Evolutionary conservation across 2,797 vertebrate species (phyloP).

Genomic region (Intellagama lesueurii): DNA sequence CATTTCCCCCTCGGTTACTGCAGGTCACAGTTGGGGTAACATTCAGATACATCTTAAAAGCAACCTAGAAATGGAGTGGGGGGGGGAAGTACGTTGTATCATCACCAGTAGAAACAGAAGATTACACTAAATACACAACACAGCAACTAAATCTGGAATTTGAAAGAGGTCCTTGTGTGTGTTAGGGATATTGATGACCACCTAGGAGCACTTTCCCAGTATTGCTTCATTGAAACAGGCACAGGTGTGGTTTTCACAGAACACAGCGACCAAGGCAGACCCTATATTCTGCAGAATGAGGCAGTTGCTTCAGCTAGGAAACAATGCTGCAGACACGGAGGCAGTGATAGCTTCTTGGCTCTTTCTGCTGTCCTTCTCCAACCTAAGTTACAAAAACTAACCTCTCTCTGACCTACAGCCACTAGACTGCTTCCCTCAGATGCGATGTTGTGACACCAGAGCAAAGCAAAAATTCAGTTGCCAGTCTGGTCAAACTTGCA

Average conservation of each 20-base stretch:
- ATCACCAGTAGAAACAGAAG: neutral
- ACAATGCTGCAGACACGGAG: neutral
- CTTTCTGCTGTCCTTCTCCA: too few relatives aligned
- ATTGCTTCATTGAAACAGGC: too few relatives aligned
- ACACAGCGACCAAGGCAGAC: neutral
- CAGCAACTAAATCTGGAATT: neutral
- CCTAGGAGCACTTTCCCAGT: too few relatives aligned
- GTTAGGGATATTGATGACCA: neutral
- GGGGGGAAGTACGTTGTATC: neutral
- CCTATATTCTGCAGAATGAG: neutral
- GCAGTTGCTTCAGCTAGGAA: neutral
- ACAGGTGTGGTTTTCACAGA: too few relatives aligned
- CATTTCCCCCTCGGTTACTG: slow-evolving; percentile 72
- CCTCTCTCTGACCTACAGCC: too few relatives aligned
- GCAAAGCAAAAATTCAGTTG: neutral
- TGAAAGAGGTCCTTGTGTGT: neutral
- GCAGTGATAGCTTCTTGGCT: too few relatives aligned
- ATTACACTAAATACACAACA: neutral
- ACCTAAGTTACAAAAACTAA: too few relatives aligned
- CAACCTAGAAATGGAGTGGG: slow-evolving; percentile 71
- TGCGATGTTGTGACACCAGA: neutral
- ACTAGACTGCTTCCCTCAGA: neutral
- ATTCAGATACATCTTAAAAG: slow-evolving; percentile 85
- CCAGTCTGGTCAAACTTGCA: neutral
- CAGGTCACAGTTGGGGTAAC: slow-evolving; percentile 78